Percentiles rank a stretch among this genome's conserved stretches.
phyloP scores from a whole-genome alignment of 2,113 vertebrate genomes.

The Barnardius zonarius region DNA sequence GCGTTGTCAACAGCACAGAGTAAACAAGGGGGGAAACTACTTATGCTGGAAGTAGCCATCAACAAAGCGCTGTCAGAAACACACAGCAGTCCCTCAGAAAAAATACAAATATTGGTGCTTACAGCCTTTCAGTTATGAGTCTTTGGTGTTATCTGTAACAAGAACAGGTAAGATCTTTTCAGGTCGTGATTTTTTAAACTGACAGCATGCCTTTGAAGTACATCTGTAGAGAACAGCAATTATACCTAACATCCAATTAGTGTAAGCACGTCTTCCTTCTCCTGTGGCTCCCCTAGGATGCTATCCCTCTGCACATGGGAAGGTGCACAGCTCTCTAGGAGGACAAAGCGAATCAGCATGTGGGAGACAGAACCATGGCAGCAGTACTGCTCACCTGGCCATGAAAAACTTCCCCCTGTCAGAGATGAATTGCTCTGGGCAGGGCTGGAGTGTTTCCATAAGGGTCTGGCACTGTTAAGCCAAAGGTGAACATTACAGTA shows the following conservation, averaged over 20 bases:
- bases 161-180: slow-evolving; percentile 6
- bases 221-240: slow-evolving; percentile 13
- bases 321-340: slow-evolving; percentile 1
- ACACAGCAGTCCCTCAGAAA: neutral
- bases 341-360: neutral
- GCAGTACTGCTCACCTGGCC: neutral
- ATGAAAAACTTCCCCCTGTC: neutral
- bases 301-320: neutral
- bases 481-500: neutral
- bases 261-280: neutral
- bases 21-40: neutral
- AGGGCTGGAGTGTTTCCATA: neutral
- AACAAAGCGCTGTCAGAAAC: neutral
- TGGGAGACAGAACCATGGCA: neutral
- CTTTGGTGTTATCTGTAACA: neutral
- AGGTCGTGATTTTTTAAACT: slow-evolving; percentile 8
- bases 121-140: neutral
- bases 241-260: slow-evolving; percentile 20
- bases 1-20: neutral
- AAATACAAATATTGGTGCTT: neutral
- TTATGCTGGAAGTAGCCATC: neutral
- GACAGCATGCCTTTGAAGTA: slow-evolving; percentile 42
- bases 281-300: neutral
- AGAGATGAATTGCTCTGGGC: neutral
- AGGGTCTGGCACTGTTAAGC: neutral